Percentiles rank a stretch among this genome's conserved stretches.
These are phyloP conservation scores for Lasiurus borealis DNA, from an alignment of 2,113 vertebrate species.

Conservation along the genomic window DNA sequence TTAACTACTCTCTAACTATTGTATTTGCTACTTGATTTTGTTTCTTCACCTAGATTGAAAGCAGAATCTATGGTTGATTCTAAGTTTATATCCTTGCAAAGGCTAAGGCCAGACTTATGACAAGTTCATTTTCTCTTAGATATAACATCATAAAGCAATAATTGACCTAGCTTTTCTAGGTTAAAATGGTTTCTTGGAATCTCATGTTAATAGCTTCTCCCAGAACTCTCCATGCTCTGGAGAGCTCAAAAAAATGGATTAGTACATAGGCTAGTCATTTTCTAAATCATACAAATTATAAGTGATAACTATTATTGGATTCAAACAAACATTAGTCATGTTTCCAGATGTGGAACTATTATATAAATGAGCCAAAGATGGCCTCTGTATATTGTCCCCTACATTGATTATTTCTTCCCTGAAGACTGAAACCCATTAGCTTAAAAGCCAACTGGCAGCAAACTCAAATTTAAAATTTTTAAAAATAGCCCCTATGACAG, in stretches of 20 bases:
- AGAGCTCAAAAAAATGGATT: not conserved
- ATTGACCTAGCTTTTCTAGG: not conserved
- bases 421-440: not conserved
- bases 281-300: slow-evolving; percentile 3
- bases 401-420: not conserved
- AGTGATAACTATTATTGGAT: not conserved
- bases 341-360: not conserved
- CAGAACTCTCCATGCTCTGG: not conserved
- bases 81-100: not conserved
- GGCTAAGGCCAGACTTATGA: not conserved
- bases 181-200: not conserved
- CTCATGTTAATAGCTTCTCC: not conserved
- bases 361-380: not conserved
- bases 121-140: not conserved
- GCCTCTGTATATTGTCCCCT: not conserved
- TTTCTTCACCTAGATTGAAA: not conserved
- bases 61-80: not conserved
- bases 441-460: not conserved
- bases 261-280: not conserved
- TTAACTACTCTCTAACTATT: not conserved
- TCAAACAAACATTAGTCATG: not conserved
- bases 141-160: not conserved
- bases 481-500: not conserved
- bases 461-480: slow-evolving; percentile 10
- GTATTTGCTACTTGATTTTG: not conserved